Evolutionary conservation across 2,113 vertebrate genomes (phyloP).

Genomic region (Dicrurus megarhynchus): DNA sequence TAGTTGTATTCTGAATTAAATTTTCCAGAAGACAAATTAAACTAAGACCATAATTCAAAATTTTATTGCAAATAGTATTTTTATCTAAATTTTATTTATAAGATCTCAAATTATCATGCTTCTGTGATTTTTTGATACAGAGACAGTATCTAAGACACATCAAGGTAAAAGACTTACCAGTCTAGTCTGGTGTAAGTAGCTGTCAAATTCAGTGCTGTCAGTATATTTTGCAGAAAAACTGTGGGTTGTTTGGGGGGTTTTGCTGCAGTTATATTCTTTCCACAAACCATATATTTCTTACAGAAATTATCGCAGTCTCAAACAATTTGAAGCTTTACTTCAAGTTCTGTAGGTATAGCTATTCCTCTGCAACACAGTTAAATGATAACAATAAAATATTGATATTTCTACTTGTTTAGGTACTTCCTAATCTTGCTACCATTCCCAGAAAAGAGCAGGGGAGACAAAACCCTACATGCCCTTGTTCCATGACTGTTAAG

Average conservation of each 20-base stretch:
- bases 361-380: background rate
- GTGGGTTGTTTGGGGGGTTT: accelerated
- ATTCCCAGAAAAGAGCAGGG: background rate
- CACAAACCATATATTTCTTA: background rate
- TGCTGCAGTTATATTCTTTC: background rate
- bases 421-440: background rate
- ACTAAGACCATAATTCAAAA: background rate
- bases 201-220: background rate
- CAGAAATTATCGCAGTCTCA: background rate
- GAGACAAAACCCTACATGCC: background rate
- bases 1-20: background rate
- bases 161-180: background rate
- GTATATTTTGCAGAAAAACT: background rate
- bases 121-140: background rate
- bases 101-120: background rate
- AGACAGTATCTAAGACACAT: background rate
- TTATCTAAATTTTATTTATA: background rate
- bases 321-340: background rate
- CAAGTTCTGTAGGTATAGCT: background rate
- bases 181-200: background rate
- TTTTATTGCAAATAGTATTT: background rate
- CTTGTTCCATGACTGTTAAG: background rate
- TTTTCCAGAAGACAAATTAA: background rate
- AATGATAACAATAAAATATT: background rate
- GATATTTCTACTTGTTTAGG: background rate